Evolutionary conservation across 1,140 invertebrate genomes (phyloP).

Genomic region (Marisa cornuarietis): DNA sequence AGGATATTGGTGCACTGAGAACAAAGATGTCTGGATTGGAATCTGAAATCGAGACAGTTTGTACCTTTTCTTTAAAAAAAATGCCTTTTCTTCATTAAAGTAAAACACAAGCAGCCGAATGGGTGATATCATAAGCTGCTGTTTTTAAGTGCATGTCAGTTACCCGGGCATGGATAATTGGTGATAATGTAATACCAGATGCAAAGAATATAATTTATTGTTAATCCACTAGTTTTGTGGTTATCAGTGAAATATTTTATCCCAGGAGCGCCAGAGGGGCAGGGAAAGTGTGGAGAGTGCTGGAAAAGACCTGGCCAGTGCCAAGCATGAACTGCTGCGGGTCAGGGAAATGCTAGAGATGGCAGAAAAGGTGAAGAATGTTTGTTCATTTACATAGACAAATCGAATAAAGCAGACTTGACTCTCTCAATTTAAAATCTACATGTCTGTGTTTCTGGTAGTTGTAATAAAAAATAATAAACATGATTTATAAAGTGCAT

Average conservation of each 20-base stretch:
- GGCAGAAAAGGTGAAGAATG: constrained; percentile 64
- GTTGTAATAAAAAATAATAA: too few relatives aligned
- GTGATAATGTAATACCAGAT: too few relatives aligned
- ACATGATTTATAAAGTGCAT: too few relatives aligned
- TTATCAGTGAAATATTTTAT: neutral
- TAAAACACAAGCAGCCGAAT: too few relatives aligned
- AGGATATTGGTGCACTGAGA: constrained; percentile 56
- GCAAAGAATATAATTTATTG: neutral
- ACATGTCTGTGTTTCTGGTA: too few relatives aligned
- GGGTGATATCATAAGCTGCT: too few relatives aligned
- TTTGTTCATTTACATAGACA: neutral
- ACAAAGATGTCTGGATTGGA: constrained; percentile 43
- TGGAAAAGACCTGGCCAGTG: constrained; percentile 57
- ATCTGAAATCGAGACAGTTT: constrained; percentile 37
- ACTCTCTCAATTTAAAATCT: neutral
- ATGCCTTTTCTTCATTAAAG: too few relatives aligned
- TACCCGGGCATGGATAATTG: too few relatives aligned
- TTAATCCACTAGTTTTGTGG: neutral
- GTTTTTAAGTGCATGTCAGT: too few relatives aligned
- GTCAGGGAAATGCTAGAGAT: constrained; percentile 68
- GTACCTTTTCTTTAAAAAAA: neutral
- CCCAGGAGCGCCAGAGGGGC: constrained; percentile 29
- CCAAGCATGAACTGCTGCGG: constrained; percentile 64
- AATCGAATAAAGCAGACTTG: neutral
- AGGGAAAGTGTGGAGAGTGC: constrained; percentile 33